Percentiles rank a stretch among this genome's conserved stretches.
These are phyloP conservation scores for Uropetala carovei DNA, from an alignment of 2,888 invertebrate species.

Conservation along the genomic window DNA sequence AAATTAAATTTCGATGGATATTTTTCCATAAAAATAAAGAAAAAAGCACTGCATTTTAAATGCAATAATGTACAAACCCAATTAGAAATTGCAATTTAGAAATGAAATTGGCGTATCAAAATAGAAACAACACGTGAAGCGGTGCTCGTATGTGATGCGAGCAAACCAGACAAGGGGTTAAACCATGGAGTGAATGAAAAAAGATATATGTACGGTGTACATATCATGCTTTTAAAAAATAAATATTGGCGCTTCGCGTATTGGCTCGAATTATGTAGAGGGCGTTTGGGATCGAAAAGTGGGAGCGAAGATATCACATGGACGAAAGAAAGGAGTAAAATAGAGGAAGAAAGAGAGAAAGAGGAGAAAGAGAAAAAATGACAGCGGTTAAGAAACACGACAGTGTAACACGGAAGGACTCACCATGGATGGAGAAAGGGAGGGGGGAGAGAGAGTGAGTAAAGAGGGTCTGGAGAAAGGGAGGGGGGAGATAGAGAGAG, in stretches of 20 bases:
- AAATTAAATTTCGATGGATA: too few species aligned
- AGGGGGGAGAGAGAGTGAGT: too few species aligned
- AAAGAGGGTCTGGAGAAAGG: too few species aligned
- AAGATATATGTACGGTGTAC: background rate
- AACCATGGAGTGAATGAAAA: background rate
- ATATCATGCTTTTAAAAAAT: background rate
- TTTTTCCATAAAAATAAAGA: too few species aligned
- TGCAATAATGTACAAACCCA: too few species aligned
- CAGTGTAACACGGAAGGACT: slow-evolving; percentile 44
- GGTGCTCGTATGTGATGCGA: too few species aligned
- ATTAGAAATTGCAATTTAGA: too few species aligned
- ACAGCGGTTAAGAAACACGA: slow-evolving; percentile 51
- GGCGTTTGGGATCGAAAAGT: background rate
- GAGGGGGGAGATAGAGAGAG: background rate
- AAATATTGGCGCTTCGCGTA: background rate
- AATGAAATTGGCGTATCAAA: too few species aligned
- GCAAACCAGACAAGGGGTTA: too few species aligned
- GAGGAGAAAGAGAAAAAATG: background rate
- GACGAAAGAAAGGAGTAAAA: background rate
- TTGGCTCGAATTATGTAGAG: slow-evolving; percentile 8
- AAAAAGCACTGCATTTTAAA: too few species aligned
- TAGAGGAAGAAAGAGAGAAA: background rate
- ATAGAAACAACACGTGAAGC: too few species aligned
- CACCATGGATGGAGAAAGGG: too few species aligned
- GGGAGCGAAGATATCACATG: background rate